A percentile compares a stretch with the other conserved stretches of the same genome.
Evolutionary conservation across 2,113 vertebrate species (phyloP).

Genomic region (Litocranius walleri): DNA sequence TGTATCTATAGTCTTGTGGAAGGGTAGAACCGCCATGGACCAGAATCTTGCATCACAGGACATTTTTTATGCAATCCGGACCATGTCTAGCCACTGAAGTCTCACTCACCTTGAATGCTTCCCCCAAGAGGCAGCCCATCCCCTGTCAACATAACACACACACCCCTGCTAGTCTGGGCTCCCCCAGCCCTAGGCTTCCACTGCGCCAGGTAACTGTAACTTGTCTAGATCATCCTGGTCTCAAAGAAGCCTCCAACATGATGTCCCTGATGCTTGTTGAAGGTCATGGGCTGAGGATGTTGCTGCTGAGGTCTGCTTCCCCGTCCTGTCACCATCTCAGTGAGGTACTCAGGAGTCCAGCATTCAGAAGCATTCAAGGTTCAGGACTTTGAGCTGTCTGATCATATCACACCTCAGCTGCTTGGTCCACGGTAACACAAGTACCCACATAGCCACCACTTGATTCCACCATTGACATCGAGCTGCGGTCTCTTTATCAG

Average conservation of each 20-base stretch:
- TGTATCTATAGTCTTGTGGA: too few relatives aligned
- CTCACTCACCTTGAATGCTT: neutral
- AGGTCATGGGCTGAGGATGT: neutral
- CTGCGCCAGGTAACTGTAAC: neutral
- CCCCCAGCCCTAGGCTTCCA: neutral
- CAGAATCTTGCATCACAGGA: neutral
- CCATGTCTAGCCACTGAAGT: fast-evolving
- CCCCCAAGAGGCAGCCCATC: neutral
- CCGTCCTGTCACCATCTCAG: neutral
- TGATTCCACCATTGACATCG: fast-evolving
- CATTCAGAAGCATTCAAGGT: fast-evolving
- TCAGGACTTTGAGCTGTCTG: neutral
- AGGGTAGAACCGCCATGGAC: neutral
- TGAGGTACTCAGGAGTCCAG: neutral
- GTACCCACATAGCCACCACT: neutral
- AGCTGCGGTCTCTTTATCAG: fast-evolving
- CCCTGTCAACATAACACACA: neutral
- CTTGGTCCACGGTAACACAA: too few relatives aligned
- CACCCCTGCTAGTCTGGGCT: too few relatives aligned
- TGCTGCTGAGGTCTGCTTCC: neutral
- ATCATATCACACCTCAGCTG: neutral
- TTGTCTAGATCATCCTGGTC: neutral
- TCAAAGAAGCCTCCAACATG: neutral
- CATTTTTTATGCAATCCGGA: neutral
- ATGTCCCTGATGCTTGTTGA: neutral